Evolutionary conservation across 2,888 invertebrate species (phyloP).

Genomic region (Sialis lutaria): DNA sequence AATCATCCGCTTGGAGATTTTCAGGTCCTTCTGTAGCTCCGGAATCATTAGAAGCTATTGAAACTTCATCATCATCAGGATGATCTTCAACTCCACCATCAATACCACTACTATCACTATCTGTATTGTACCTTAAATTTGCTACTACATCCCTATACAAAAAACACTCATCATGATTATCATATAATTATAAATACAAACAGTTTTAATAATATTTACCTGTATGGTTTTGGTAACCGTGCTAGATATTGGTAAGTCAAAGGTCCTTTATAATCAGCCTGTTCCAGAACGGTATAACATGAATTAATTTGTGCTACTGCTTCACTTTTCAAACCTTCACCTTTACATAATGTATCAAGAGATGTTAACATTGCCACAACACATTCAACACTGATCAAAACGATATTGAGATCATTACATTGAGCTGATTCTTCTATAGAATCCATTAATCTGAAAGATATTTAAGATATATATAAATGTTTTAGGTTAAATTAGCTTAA

Average conservation of each 20-base stretch:
- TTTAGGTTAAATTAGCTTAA: neutral
- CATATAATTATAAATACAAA: neutral
- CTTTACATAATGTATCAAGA: constrained; percentile 60
- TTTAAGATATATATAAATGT: neutral
- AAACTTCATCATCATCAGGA: constrained; percentile 21
- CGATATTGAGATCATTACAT: constrained; percentile 54
- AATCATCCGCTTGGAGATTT: constrained; percentile 32
- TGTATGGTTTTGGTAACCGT: constrained; percentile 64
- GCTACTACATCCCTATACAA: constrained; percentile 47
- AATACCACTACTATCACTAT: constrained; percentile 38
- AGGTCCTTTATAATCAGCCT: constrained; percentile 69
- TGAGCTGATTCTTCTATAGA: constrained; percentile 86
- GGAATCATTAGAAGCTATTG: constrained; percentile 26
- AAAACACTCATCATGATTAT: constrained; percentile 4
- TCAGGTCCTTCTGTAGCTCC: constrained; percentile 57
- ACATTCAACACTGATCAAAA: constrained; percentile 68
- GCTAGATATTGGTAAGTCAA: constrained; percentile 73
- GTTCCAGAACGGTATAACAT: constrained; percentile 47
- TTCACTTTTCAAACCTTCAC: constrained; percentile 48
- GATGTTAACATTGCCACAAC: constrained; percentile 69
- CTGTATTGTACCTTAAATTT: constrained; percentile 39
- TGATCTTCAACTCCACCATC: constrained; percentile 21
- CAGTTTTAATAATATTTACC: constrained; percentile 25
- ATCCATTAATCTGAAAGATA: constrained; percentile 59
- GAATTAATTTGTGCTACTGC: constrained; percentile 42